Base-by-base conservation (phyloP, 2,113 vertebrate species). In the Amia ocellicauda region DNA sequence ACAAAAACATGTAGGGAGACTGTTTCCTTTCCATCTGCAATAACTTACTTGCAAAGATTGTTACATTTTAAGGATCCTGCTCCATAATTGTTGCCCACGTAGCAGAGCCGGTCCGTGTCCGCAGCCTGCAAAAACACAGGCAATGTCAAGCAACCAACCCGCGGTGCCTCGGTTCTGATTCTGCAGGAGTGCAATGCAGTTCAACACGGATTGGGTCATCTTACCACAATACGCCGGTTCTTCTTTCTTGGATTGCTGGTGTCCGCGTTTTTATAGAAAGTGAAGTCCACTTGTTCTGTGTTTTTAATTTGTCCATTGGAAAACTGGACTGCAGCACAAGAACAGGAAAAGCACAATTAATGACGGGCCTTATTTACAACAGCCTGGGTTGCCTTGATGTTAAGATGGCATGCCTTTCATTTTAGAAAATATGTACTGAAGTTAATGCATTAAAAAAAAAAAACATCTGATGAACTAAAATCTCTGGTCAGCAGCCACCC, bases 1-100 rank as follows among this genome's bases (percentile, higher is more conserved):
- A n/a, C n/a, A n/a, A n/a, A n/a, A n/a, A n/a, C n/a, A n/a, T 47
- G 10, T 14, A 47, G 43, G 3, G 43, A 14, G 16, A 36, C 31
- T 7, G 5, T 11, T 36, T 36, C 31, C 43, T 11, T 36, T 36
- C 31, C 43, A 47, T 14, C 43, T 47, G 43, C 40, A 9, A 45
- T 20, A 0, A 67, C 82, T 1, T 83, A 99, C 97, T 90, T 95
- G 94, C 94, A 97, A 2, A 96, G 72, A 29, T 77, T 89, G 83
- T 90, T 96, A 79, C 88, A 91, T 66, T 90, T 94, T 47, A 83
- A 52, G 3, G 81, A 81, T 5, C 62, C 80, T 0, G 63, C 31
- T 63, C 89, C 84, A 14, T 96, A 98, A 77, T 97, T 99, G 60
- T 74, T 90, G 3, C 92, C 96, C 68, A 93, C 88, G 2, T 99